These are phyloP conservation scores for Lutraria lutraria DNA, from an alignment of 2,888 invertebrate species.

Conservation along the genomic window DNA sequence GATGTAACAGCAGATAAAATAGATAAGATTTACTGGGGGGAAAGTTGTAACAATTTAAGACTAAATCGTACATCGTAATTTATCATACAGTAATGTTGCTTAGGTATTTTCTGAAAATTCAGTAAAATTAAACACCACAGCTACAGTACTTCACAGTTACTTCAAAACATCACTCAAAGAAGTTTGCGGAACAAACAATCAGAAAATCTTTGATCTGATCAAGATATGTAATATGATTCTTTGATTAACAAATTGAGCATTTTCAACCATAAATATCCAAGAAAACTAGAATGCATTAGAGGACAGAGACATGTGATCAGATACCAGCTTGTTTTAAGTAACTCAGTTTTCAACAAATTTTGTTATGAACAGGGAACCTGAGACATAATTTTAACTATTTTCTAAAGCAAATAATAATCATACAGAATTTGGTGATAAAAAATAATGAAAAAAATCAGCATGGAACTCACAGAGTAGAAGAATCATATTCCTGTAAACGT, in stretches of 20 bases:
- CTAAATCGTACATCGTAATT: constrained; percentile 2
- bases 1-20: neutral
- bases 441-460: neutral
- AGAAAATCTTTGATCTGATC: neutral
- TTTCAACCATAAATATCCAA: too few relatives aligned
- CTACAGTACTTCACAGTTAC: neutral
- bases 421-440: neutral
- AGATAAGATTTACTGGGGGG: neutral
- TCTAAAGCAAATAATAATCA: too few relatives aligned
- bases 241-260: too few relatives aligned
- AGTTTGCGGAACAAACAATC: neutral
- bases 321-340: too few relatives aligned
- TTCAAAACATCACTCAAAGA: neutral
- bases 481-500: too few relatives aligned
- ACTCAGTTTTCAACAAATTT: too few relatives aligned
- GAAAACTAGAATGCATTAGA: too few relatives aligned
- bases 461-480: too few relatives aligned
- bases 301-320: too few relatives aligned
- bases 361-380: too few relatives aligned
- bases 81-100: neutral
- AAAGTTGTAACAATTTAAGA: neutral
- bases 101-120: neutral
- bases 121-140: neutral
- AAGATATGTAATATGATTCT: too few relatives aligned
- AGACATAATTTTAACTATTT: too few relatives aligned